Evolutionary conservation across 2,113 vertebrate species (phyloP).

Genomic region (Coregonus clupeaformis): DNA sequence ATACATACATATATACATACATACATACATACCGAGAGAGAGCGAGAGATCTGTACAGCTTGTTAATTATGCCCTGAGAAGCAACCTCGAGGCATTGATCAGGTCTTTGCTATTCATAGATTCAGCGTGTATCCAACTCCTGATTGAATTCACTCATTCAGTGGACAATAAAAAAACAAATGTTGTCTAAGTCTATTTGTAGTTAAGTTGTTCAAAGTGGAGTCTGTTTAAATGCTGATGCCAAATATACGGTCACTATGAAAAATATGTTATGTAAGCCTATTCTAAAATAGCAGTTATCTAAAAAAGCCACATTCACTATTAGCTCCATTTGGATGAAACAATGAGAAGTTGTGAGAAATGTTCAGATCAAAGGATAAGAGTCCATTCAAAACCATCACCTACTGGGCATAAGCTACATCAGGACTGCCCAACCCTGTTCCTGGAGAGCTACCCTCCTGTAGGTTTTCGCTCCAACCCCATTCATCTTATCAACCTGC

Average conservation of each 20-base stretch:
- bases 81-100: background rate
- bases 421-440: too few species aligned
- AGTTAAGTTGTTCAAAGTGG: background rate
- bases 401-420: background rate
- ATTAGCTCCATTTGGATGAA: background rate
- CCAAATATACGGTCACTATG: background rate
- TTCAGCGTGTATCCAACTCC: background rate
- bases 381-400: background rate
- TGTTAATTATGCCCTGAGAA: too few species aligned
- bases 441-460: too few species aligned
- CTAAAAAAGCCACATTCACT: background rate
- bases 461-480: too few species aligned
- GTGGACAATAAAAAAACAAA: background rate
- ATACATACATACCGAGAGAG: too few species aligned
- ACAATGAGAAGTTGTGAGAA: background rate
- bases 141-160: background rate
- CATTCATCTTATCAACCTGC: too few species aligned
- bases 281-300: too few species aligned
- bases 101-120: background rate
- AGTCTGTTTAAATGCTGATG: background rate
- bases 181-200: background rate
- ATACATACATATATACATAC: too few species aligned
- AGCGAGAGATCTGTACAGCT: too few species aligned
- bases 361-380: background rate
- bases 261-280: background rate